Evolutionary conservation across 1,140 invertebrate species (phyloP).

Genomic region (Drosophila rufa): DNA sequence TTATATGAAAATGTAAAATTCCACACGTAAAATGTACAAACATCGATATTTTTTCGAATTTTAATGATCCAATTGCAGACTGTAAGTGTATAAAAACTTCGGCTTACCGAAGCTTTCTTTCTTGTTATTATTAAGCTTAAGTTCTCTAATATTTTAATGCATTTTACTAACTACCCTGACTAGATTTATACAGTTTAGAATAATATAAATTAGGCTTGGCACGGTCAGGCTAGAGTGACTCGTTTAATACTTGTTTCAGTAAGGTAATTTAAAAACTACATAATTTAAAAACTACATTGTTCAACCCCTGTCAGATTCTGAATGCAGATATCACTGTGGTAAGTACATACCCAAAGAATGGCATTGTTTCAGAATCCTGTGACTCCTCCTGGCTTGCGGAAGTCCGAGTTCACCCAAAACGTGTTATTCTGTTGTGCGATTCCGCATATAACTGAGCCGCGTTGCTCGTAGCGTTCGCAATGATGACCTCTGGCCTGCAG

Average conservation of each 20-base stretch:
- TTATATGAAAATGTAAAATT: no score
- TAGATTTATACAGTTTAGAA: neutral
- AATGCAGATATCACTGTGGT: neutral
- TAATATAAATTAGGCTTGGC: neutral
- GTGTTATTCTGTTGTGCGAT: conserved; percentile 87
- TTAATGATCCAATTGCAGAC: no score
- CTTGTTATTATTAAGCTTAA: neutral
- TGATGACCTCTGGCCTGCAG: conserved; percentile 90
- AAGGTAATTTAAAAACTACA: neutral
- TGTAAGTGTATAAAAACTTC: no score
- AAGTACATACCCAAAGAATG: neutral
- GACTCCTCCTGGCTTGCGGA: conserved; percentile 92
- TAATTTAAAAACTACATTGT: neutral
- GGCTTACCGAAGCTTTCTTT: no score
- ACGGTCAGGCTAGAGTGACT: conserved; percentile 1
- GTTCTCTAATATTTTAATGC: neutral
- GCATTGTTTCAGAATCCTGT: conserved; percentile 87
- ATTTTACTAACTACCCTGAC: neutral
- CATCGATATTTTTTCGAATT: no score
- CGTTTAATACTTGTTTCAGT: neutral
- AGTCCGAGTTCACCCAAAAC: conserved; percentile 93
- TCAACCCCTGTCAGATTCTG: no score
- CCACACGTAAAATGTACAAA: no score
- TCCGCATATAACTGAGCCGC: conserved; percentile 91
- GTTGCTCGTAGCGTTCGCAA: conserved; percentile 87